Percentiles rank a stretch among this genome's conserved stretches.
phyloP scores from a whole-genome alignment of 2,888 invertebrate species.

The Drosophila tanythrix region DNA sequence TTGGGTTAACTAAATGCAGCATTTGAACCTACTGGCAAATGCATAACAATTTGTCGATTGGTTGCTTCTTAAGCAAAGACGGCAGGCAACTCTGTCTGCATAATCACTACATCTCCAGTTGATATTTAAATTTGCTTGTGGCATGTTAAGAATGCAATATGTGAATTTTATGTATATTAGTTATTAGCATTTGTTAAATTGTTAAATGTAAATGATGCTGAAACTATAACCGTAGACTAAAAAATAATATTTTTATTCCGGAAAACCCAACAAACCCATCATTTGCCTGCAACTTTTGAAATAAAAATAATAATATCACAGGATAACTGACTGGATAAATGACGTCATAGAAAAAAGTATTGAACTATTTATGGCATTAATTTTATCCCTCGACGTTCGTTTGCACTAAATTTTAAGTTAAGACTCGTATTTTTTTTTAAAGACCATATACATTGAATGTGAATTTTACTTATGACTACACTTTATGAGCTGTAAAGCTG shows the following conservation, averaged over 20 bases:
- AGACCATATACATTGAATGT: background rate
- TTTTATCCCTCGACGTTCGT: background rate
- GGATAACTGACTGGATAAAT: background rate
- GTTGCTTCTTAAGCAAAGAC: conserved; percentile 6
- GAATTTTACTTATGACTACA: background rate
- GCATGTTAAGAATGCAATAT: background rate
- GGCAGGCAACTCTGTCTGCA: background rate
- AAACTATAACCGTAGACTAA: background rate
- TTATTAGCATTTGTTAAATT: background rate
- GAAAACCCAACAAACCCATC: background rate
- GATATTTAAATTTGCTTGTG: conserved; percentile 4
- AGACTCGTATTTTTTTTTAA: background rate
- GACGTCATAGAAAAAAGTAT: fast-evolving
- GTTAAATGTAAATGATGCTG: background rate
- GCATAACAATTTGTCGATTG: conserved; percentile 44
- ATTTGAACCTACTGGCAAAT: conserved; percentile 39
- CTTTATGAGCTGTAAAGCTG: conserved; percentile 5
- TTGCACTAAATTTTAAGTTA: background rate
- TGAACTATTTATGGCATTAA: background rate
- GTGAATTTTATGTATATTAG: background rate
- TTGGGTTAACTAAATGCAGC: conserved; percentile 67
- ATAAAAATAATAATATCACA: background rate
- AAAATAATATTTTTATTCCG: background rate
- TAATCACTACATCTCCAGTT: conserved; percentile 1
- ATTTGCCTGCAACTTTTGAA: background rate